Percentiles rank a stretch among this genome's conserved stretches.
Conservation (phyloP, 2,113 vertebrate genomes). For the Brienomyrus brachyistius region DNA sequence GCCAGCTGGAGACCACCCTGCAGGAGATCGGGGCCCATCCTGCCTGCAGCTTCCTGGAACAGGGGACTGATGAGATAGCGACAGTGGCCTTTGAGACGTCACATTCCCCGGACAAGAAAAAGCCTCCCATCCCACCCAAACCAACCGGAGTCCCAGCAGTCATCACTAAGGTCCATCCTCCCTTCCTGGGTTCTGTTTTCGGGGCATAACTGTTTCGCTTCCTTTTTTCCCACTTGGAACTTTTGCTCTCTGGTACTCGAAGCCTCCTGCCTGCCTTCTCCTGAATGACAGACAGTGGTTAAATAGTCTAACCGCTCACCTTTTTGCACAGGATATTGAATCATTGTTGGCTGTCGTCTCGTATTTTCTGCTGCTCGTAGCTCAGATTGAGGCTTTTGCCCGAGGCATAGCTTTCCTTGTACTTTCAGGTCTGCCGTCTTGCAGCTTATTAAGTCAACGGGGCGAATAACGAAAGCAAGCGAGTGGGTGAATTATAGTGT, state of each 20-base stretch:
- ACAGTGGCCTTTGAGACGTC: background rate
- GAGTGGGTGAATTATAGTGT: background rate
- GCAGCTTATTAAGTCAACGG: background rate
- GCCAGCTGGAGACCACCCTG: conserved; percentile 79
- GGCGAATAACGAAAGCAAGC: background rate
- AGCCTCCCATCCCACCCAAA: conserved; percentile 71
- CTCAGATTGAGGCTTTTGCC: background rate
- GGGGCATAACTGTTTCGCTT: background rate
- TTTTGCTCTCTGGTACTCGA: background rate
- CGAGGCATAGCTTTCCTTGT: background rate
- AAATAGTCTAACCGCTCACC: background rate
- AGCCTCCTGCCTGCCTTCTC: background rate
- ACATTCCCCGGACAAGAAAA: conserved; percentile 36
- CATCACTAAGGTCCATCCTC: conserved; percentile 60
- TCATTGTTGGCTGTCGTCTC: background rate
- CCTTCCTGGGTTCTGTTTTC: background rate
- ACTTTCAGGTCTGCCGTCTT: background rate
- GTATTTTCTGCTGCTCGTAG: background rate
- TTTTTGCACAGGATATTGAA: background rate
- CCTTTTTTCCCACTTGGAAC: background rate
- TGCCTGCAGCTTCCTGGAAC: background rate
- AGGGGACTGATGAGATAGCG: rapidly evolving
- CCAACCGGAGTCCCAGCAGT: conserved; percentile 46
- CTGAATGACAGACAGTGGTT: background rate
- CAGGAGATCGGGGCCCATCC: conserved; percentile 66